Evolutionary conservation across 2,113 vertebrate genomes (phyloP).

Genomic region (Bos indicus): DNA sequence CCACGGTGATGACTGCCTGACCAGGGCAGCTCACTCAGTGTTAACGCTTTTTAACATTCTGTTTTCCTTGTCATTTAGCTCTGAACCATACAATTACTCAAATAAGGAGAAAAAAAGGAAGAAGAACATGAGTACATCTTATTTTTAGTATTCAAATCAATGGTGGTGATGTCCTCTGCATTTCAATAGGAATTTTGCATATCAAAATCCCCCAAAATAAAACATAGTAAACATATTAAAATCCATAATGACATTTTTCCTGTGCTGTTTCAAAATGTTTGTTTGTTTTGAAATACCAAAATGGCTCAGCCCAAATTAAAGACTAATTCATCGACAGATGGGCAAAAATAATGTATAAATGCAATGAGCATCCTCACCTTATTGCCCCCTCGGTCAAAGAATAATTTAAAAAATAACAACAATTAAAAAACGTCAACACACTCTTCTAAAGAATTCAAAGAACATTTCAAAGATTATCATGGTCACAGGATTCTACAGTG

Average conservation of each 20-base stretch:
- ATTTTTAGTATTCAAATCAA: conserved; percentile 73
- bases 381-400: conserved; percentile 29
- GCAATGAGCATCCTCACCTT: conserved; percentile 33
- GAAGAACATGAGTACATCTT: conserved; percentile 53
- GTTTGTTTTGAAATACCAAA: conserved; percentile 71
- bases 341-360: conserved; percentile 35
- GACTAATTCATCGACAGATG: conserved; percentile 67
- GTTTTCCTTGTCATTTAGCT: conserved; percentile 68
- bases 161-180: conserved; percentile 45
- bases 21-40: conserved; percentile 44
- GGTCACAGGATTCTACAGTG: background rate
- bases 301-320: conserved; percentile 71
- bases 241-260: conserved; percentile 58
- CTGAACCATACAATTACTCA: conserved; percentile 68
- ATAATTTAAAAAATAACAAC: background rate
- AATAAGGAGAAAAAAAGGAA: conserved; percentile 13
- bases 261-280: conserved; percentile 56
- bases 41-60: conserved; percentile 59
- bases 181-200: conserved; percentile 64
- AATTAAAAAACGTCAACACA: background rate
- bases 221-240: conserved; percentile 71
- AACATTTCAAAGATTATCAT: background rate
- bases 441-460: background rate
- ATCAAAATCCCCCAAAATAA: conserved; percentile 66
- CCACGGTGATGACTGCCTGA: conserved; percentile 50